Conservation (phyloP, 2,113 vertebrate species). For the Nycticebus coucang region DNA sequence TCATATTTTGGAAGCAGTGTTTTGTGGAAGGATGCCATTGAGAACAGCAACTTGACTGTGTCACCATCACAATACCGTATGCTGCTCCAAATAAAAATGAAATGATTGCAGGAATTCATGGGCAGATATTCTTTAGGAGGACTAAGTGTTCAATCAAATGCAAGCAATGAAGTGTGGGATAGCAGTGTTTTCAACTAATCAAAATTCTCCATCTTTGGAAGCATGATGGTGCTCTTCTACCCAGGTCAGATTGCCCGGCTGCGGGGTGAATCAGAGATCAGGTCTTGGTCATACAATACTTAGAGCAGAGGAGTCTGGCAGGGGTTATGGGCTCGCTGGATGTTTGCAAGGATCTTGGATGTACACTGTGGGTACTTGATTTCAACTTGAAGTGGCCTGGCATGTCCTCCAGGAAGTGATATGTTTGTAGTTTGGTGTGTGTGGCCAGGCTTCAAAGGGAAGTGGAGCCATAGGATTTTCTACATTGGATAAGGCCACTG, state of each 20-base stretch:
- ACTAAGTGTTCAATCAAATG: accelerated
- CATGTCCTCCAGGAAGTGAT: constrained; percentile 67
- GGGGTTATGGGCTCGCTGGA: accelerated
- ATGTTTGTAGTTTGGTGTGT: constrained; percentile 63
- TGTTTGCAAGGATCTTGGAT: not conserved
- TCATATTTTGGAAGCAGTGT: not conserved
- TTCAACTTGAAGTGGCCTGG: constrained; percentile 54
- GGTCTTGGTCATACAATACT: not conserved
- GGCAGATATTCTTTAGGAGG: not conserved
- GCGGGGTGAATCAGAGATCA: not conserved
- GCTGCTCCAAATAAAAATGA: not conserved
- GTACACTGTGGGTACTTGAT: not conserved
- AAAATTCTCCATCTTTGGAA: constrained; percentile 59
- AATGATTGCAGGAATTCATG: accelerated
- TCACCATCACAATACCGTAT: accelerated
- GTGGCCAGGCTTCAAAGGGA: constrained; percentile 68
- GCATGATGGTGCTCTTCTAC: accelerated
- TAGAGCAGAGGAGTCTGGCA: not conserved
- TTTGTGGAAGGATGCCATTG: not conserved
- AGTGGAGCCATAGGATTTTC: constrained; percentile 52
- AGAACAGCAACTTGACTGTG: not conserved
- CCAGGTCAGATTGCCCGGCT: not conserved
- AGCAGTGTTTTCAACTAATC: constrained; percentile 56
- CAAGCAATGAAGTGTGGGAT: accelerated
- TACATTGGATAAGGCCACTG: constrained; percentile 11